phyloP scores from a whole-genome alignment of 2,797 vertebrate genomes.

The Cyprinella venusta region DNA sequence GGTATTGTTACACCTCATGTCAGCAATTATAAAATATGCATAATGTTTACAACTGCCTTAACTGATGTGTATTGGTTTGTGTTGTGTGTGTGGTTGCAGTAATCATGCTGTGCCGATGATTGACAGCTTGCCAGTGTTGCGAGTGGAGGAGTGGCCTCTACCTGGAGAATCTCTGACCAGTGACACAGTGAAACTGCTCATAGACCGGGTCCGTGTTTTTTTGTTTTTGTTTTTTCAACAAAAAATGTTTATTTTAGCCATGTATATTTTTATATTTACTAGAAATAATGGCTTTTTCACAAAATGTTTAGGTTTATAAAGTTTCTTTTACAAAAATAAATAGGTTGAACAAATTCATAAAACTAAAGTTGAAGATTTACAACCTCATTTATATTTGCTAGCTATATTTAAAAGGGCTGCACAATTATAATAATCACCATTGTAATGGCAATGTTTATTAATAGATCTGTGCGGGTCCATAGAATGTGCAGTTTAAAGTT shows the following conservation, averaged over 20 bases:
- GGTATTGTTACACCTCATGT: neutral
- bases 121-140: slow-evolving; percentile 84
- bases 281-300: neutral
- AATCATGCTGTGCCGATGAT: slow-evolving; percentile 80
- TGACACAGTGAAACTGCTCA: slow-evolving; percentile 84
- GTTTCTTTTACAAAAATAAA: neutral
- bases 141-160: slow-evolving; percentile 93
- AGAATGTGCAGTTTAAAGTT: neutral
- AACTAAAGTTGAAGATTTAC: neutral
- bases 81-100: slow-evolving; percentile 65
- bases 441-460: neutral
- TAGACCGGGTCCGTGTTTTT: slow-evolving; percentile 85
- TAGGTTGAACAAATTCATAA: neutral
- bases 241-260: neutral
- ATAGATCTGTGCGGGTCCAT: neutral
- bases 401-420: neutral
- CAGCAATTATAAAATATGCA: slow-evolving; percentile 14
- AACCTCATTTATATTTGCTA: neutral
- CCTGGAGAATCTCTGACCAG: slow-evolving; percentile 85
- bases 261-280: neutral
- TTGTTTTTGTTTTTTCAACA: neutral
- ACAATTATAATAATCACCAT: neutral
- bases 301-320: neutral
- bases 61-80: slow-evolving; percentile 45
- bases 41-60: slow-evolving; percentile 21